Evolutionary conservation across 2,888 invertebrate genomes (phyloP), one percentile per base, ranked within the genome.

Genomic region (Tholera decimalis): DNA sequence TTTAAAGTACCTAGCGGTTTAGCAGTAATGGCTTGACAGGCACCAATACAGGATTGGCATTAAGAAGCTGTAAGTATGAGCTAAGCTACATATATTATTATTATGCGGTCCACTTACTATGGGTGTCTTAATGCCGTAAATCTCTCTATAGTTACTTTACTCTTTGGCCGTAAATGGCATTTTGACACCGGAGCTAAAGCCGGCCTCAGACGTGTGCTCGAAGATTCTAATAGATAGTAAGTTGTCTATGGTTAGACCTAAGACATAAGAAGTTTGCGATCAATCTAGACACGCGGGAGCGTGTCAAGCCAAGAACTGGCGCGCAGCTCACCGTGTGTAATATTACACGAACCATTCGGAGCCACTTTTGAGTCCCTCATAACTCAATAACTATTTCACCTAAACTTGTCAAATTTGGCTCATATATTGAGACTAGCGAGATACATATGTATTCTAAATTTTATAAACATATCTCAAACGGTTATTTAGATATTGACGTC

Each of bases 131-230:
- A 37, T 72, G 57, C 58, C 58, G 39, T n/a, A n/a, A n/a, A n/a
- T n/a, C n/a, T n/a, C n/a, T n/a, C n/a, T n/a, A n/a, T n/a, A n/a
- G n/a, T n/a, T n/a, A n/a, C n/a, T n/a, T n/a, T n/a, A n/a, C n/a
- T n/a, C n/a, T n/a, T n/a, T n/a, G n/a, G 57, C 58, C 58, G 39
- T 58, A 74, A 51, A 74, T 55, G 78, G 61, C 73, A 53, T 58
- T 77, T 65, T 65, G 61, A 61, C 66, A 65, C 51, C 41, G 35
- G 39, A 53, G 47, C 43, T 63, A 35, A 53, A 76, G 50, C 62
- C 43, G 58, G 49, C 13, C 33, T 15, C 33, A 55, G 58, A 55
- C 56, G 57, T 57, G 43, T 46, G 30, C 57, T 50, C 20, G 6
- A 67, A 54, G 53, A 54, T 57, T 75, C 18, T 41, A 51, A 44